Evolutionary conservation across 1,140 invertebrate species (phyloP).

Genomic region (Halictus rubicundus): DNA sequence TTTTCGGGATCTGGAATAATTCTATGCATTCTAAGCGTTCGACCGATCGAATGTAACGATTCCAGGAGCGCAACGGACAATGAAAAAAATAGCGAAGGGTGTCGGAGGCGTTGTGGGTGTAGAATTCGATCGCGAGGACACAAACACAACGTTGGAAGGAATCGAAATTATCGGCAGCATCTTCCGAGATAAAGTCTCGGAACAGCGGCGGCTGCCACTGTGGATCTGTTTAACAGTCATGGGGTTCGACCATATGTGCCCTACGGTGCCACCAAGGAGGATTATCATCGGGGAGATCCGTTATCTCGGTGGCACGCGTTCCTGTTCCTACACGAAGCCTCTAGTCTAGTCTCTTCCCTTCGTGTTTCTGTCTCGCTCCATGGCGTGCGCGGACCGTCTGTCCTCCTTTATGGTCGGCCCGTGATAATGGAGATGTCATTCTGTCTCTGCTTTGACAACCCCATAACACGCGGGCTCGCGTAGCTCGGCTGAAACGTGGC

Average conservation of each 20-base stretch:
- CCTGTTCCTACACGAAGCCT: constrained; percentile 62
- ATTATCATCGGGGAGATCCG: constrained; percentile 78
- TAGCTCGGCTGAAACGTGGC: constrained; percentile 63
- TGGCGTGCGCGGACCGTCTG: not conserved
- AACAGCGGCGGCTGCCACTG: constrained; percentile 3
- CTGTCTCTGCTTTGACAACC: constrained; percentile 78
- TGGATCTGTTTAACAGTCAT: constrained; percentile 66
- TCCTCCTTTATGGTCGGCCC: constrained; percentile 53
- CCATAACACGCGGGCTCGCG: constrained; percentile 72
- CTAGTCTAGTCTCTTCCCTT: constrained; percentile 40
- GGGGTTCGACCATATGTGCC: constrained; percentile 69
- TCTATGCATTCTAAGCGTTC: too few species aligned
- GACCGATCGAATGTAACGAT: too few species aligned
- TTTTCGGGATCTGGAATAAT: too few species aligned
- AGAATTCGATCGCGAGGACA: too few species aligned
- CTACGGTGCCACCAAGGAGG: constrained; percentile 66
- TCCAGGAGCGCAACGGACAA: too few species aligned
- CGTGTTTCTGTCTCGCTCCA: constrained; percentile 27
- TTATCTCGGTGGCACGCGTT: constrained; percentile 78
- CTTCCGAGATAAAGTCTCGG: constrained; percentile 14
- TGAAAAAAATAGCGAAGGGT: too few species aligned
- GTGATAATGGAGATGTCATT: constrained; percentile 81
- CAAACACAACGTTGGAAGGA: not conserved
- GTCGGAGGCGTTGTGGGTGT: too few species aligned
- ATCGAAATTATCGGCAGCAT: constrained; percentile 16